Evolutionary conservation across 2,113 vertebrate genomes (phyloP), one percentile per base, ranked within the genome.

Genomic region (Alces alces): DNA sequence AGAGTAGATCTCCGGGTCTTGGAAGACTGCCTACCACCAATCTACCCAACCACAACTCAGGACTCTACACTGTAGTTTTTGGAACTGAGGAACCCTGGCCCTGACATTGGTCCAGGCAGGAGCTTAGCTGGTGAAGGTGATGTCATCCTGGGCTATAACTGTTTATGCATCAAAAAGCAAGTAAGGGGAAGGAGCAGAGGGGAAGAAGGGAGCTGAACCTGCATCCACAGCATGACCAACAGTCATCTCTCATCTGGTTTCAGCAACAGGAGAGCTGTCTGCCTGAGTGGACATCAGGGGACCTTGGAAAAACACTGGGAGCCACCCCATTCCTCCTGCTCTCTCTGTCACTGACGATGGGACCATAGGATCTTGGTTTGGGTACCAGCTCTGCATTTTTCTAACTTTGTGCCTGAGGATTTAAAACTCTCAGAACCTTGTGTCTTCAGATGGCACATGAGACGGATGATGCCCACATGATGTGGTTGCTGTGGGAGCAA

Each of bases 261-360:
- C n/a, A 73, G 5, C 66, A 39, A 23, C 10, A 39, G 66, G n/a
- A 73, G n/a, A 73, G 66, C n/a, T 39, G n/a, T 39, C 5, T 73
- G 66, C 66, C n/a, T 39, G n/a, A 13, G 19, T 73, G 19, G 19
- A 12, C n/a, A 39, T 12, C 66, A 39, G 66, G 66, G 66, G 66
- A 73, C 23, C n/a, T 73, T 23, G 66, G 10, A 12, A 66, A 8
- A 73, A 25, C n/a, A 39, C n/a, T 0, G 2, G 19, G 12, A 3
- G n/a, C n/a, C 19, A 23, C n/a, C n/a, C n/a, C 66, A 73, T 73
- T 39, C n/a, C n/a, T 70, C n/a, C n/a, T 73, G n/a, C 5, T 39
- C 19, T 23, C 19, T 70, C n/a, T 3, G 1, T 25, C 66, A 2
- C n/a, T 39, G n/a, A 13, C 0, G 0, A 39, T 39, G 66, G 66